These are phyloP conservation scores for Anthoscopus minutus DNA, from an alignment of 2,113 vertebrate genomes.

Conservation along the genomic window DNA sequence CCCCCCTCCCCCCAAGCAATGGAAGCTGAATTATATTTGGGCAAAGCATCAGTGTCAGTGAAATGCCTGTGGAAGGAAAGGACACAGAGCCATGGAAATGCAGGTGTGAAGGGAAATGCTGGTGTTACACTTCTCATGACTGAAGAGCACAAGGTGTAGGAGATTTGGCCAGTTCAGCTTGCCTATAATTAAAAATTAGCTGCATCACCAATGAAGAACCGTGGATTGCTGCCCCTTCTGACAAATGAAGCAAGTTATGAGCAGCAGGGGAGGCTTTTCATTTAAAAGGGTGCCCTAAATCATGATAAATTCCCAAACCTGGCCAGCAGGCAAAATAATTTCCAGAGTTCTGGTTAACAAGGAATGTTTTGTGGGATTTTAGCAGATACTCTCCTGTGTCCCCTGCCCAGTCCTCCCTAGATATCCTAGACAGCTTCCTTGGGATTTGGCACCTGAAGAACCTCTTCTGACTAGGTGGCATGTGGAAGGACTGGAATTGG, in stretches of 20 bases:
- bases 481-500: background rate
- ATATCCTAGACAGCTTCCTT: background rate
- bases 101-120: background rate
- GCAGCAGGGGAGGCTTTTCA: background rate
- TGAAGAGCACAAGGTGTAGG: background rate
- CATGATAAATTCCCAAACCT: conserved; percentile 50
- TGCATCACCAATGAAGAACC: background rate
- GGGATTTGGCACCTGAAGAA: conserved; percentile 40
- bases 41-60: conserved; percentile 7
- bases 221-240: background rate
- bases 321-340: conserved; percentile 65
- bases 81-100: background rate
- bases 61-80: background rate
- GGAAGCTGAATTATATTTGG: conserved; percentile 40
- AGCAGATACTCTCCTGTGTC: background rate
- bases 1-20: background rate
- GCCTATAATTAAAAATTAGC: conserved; percentile 32
- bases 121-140: background rate
- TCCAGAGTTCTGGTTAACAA: conserved; percentile 46
- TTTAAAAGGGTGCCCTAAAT: conserved; percentile 19
- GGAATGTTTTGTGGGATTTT: conserved; percentile 61
- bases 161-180: background rate
- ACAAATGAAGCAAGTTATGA: background rate
- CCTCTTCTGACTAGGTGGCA: background rate
- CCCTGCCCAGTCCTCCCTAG: background rate